Conservation (phyloP, 2,888 invertebrate genomes). For the Leucophenga montana region DNA sequence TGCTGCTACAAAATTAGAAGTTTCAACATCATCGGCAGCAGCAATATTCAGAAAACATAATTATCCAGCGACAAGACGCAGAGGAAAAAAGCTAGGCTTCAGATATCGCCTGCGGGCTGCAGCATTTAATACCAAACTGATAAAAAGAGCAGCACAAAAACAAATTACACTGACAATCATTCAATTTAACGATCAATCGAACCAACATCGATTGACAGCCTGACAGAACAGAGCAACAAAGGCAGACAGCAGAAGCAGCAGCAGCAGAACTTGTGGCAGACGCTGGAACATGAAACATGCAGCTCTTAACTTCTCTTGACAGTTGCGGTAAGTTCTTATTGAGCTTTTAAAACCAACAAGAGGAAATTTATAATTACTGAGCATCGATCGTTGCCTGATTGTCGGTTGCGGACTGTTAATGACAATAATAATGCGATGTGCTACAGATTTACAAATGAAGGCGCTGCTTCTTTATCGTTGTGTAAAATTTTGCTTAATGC, state of each 20-base stretch:
- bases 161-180: not conserved
- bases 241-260: constrained; percentile 30
- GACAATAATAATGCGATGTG: not conserved
- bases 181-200: not conserved
- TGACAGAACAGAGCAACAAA: too few species aligned
- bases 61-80: too few species aligned
- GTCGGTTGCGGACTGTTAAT: not conserved
- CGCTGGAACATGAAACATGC: constrained; percentile 19
- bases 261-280: constrained; percentile 12
- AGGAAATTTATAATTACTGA: constrained; percentile 30
- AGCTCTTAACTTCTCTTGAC: constrained; percentile 43
- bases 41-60: too few species aligned
- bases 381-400: not conserved
- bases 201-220: constrained; percentile 31
- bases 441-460: not conserved
- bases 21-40: too few species aligned
- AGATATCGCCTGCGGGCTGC: constrained; percentile 26
- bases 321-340: constrained; percentile 64
- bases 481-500: not conserved
- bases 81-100: not conserved
- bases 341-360: constrained; percentile 60
- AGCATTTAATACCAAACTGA: constrained; percentile 14
- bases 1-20: too few species aligned
- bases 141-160: not conserved
- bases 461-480: constrained; percentile 16